Evolutionary conservation across 2,797 vertebrate genomes (phyloP), one percentile per base, ranked within the genome.

Genomic region (Tragopan temminckii): DNA sequence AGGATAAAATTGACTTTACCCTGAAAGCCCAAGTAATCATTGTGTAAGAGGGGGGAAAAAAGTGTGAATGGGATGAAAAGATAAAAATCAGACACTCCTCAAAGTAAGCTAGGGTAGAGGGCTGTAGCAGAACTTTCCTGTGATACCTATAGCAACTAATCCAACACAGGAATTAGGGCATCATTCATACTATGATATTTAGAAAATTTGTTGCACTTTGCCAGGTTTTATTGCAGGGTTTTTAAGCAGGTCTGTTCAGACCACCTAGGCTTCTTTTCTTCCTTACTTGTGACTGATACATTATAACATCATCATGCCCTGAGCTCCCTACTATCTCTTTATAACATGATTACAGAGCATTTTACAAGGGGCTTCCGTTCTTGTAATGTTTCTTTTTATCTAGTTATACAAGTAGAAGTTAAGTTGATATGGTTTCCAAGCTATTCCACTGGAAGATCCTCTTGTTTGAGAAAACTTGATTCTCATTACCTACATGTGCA

Each of bases 41-140:
- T 92, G n/a, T 97, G 80, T 81, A 87, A 81, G 4, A 79, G 42
- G 42, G 42, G 42, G 42, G 80, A 33, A 33, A 93, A 88, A 92
- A 33, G 62, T 45, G 55, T 94, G 90, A 95, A 94, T 91, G 81
- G 85, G 66, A 92, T 95, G 64, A 95, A 95, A 94, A 92, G 95
- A 79, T 78, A 85, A 79, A 95, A 89, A 83, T 79, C 87, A 91
- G 69, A 23, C 67, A 89, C 59, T 89, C 69, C 55, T 83, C 76
- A 96, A 88, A 93, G 90, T 78, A 62, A 89, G 53, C 24, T 81
- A 55, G 43, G 84, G 85, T 67, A 85, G 43, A 79, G 68, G 69
- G 40, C 16, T 95, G 46, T 29, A 89, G 94, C 11, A 12, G 90
- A 69, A 85, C 74, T 95, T 95, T 63, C 90, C 74, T 93, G 63